phyloP scores from a whole-genome alignment of 1,140 invertebrate species.

The Drosophila willistoni region DNA sequence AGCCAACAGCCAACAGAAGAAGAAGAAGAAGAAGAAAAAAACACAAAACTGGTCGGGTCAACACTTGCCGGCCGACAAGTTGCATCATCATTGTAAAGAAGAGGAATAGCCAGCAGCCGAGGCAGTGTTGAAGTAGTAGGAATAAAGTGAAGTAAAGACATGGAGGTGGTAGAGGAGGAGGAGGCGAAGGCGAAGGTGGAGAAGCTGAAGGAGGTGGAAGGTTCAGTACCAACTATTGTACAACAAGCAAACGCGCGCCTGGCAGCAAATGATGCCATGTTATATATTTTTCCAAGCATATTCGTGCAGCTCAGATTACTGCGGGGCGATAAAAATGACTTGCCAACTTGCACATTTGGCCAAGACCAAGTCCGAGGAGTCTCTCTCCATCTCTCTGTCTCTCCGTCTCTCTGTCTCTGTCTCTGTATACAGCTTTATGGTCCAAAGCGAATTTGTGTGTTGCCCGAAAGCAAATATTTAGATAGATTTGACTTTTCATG shows the following conservation, averaged over 20 bases:
- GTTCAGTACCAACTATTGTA: slow-evolving; percentile 61
- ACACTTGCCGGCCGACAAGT: slow-evolving; percentile 46
- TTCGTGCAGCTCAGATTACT: slow-evolving; percentile 81
- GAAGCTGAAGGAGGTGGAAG: slow-evolving; percentile 25
- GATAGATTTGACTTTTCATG: slow-evolving; percentile 81
- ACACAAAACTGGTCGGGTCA: slow-evolving; percentile 52
- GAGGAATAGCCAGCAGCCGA: slow-evolving; percentile 3
- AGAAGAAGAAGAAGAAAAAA: not conserved
- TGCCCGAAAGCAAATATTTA: slow-evolving; percentile 76
- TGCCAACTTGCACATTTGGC: slow-evolving; percentile 80
- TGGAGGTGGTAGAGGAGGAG: slow-evolving; percentile 13
- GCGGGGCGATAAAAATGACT: slow-evolving; percentile 79
- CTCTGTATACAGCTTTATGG: slow-evolving; percentile 2
- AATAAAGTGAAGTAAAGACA: no score
- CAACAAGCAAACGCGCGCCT: slow-evolving; percentile 80
- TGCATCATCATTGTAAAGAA: slow-evolving; percentile 67
- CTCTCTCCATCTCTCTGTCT: not conserved
- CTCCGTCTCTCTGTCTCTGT: not conserved
- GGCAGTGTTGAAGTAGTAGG: no score
- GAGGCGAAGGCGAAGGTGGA: not conserved
- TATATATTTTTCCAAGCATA: slow-evolving; percentile 68
- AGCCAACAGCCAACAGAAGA: not conserved
- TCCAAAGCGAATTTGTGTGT: slow-evolving; percentile 39
- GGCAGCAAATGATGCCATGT: slow-evolving; percentile 79
- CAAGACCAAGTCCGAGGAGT: slow-evolving; percentile 48